phyloP scores from a whole-genome alignment of 2,797 vertebrate species.

The Chlorospingus semifuscus region DNA sequence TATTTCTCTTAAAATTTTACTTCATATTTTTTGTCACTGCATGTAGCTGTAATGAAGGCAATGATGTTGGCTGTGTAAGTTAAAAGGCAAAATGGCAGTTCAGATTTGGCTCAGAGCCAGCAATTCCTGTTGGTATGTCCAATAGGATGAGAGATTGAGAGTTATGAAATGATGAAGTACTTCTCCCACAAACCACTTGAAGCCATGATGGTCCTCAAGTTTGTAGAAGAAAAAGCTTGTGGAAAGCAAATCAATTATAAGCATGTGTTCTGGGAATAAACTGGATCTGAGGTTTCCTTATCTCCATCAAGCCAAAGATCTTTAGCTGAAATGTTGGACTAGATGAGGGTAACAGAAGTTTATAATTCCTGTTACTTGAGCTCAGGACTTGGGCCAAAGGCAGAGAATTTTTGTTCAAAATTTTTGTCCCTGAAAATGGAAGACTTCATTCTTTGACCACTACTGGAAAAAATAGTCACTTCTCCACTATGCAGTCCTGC shows the following conservation, averaged over 20 bases:
- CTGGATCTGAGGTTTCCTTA: rapidly evolving
- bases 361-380: not conserved
- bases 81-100: not conserved
- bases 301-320: not conserved
- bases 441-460: not conserved
- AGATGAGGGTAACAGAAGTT: not conserved
- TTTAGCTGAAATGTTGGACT: not conserved
- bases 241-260: not conserved
- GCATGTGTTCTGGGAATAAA: not conserved
- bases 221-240: not conserved
- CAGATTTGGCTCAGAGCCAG: not conserved
- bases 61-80: not conserved
- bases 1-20: not conserved
- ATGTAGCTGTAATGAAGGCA: not conserved
- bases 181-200: not conserved
- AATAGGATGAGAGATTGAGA: not conserved
- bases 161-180: not conserved
- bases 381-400: not conserved
- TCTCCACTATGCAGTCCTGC: rapidly evolving
- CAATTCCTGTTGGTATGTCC: not conserved
- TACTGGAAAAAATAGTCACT: not conserved
- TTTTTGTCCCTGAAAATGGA: not conserved
- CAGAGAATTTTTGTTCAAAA: not conserved
- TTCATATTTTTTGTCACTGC: not conserved
- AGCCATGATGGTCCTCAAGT: rapidly evolving